Base-by-base conservation (phyloP, 2,888 invertebrate species). In the Ptychoptera contaminata region DNA sequence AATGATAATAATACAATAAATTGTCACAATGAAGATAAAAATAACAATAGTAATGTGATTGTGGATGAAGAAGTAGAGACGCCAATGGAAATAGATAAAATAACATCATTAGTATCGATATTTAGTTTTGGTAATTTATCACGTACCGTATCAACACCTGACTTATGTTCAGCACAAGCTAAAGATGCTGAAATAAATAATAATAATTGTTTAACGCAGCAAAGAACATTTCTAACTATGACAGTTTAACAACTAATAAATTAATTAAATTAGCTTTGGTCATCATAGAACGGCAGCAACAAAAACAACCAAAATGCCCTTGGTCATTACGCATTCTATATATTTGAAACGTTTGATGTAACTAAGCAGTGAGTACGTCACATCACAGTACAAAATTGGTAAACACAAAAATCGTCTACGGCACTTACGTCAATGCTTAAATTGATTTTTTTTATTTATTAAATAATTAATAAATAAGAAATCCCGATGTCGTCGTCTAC, bases 71-170 rank as follows among this genome's bases (percentile, higher is more conserved):
- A 40, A 31, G 40, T 40, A 31, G 16, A 30, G 16, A 31, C 40
- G 31, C 29, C 30, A 40, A 30, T 30, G 40, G 45, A 51, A 54
- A 71, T 73, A 51, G 73, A 74, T 57, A 63, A 72, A 50, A 71
- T 74, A 50, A 73, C 73, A 36, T 72, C 71, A 47, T 56, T 74
- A 49, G 73, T 73, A 50, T 72, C 73, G 42, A 72, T 72, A 53
- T 72, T 73, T 58, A 72, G 72, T 55, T 73, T 74, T 54, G 70
- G 70, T 43, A 65, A 23, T 45, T 44, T 48, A 15, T 16, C 48
- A 14, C 58, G 70, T 52, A 69, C 71, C 6, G 62, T 69, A 50
- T 69, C 70, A 29, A 69, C 70, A 36, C 70, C 71, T 37, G 71
- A 32, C 55, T 54, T 72, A 50, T 72, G 72, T 58, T 70, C 70